Conservation (phyloP, 2,888 invertebrate species). For the Agrypnus murinus region DNA sequence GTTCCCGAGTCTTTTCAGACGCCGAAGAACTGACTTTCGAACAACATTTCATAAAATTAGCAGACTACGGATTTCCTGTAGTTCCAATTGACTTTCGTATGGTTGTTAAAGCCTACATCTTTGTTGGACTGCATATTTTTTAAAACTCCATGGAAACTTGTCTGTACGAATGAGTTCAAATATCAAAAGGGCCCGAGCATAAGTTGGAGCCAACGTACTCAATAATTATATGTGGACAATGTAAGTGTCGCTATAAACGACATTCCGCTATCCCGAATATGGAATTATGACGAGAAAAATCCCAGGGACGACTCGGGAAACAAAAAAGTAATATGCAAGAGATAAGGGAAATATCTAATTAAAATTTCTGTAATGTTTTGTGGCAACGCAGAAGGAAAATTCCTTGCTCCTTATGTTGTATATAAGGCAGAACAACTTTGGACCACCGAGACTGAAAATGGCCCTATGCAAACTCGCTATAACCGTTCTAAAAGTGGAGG, state of each 20-base stretch:
- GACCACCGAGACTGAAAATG: not conserved
- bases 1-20: slow-evolving; percentile 1
- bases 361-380: slow-evolving; percentile 6
- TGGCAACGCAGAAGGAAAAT: slow-evolving; percentile 5
- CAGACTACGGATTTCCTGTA: slow-evolving; percentile 4
- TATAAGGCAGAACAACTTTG: slow-evolving; percentile 19
- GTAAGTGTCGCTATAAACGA: slow-evolving; percentile 35
- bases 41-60: slow-evolving; percentile 4
- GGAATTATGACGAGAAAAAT: slow-evolving; percentile 66
- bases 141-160: slow-evolving; percentile 36
- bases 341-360: slow-evolving; percentile 55
- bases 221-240: slow-evolving; percentile 46
- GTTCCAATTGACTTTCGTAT: slow-evolving; percentile 15
- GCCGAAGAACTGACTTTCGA: not conserved
- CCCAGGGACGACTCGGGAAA: slow-evolving; percentile 63
- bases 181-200: slow-evolving; percentile 48
- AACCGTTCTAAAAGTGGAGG: slow-evolving; percentile 13
- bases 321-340: slow-evolving; percentile 48
- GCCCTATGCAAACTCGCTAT: not conserved
- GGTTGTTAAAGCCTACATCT: slow-evolving; percentile 31
- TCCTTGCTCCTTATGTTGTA: slow-evolving; percentile 12
- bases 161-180: slow-evolving; percentile 44
- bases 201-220: slow-evolving; percentile 41
- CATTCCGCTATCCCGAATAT: slow-evolving; percentile 54
- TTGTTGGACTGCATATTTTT: no score